Evolutionary conservation across 2,113 vertebrate genomes (phyloP).

Genomic region (Platysteira castanea): DNA sequence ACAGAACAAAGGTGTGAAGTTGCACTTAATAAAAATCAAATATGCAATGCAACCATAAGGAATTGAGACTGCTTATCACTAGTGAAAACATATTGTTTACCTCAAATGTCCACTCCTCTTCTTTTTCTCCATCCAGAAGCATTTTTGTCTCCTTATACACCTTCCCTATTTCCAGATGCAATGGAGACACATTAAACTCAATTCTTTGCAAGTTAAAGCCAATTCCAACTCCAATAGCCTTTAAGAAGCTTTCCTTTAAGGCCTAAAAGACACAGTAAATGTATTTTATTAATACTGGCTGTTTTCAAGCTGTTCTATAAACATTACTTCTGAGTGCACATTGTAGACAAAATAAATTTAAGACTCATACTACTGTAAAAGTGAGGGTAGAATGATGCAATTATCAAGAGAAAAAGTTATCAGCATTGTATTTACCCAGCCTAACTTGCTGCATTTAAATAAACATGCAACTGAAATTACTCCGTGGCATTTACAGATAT

Average conservation of each 20-base stretch:
- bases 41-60: background rate
- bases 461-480: background rate
- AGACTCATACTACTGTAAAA: background rate
- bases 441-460: background rate
- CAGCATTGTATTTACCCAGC: background rate
- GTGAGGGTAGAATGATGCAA: background rate
- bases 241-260: conserved; percentile 96
- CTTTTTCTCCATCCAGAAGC: conserved; percentile 84
- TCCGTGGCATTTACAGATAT: background rate
- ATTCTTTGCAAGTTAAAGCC: conserved; percentile 90
- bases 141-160: conserved; percentile 84
- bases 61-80: background rate
- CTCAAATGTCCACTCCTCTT: conserved; percentile 80
- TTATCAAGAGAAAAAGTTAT: background rate
- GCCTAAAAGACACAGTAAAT: conserved; percentile 71
- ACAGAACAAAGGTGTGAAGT: background rate
- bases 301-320: background rate
- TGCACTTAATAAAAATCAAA: background rate
- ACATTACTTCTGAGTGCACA: background rate
- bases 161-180: conserved; percentile 73
- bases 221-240: conserved; percentile 90
- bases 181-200: conserved; percentile 85
- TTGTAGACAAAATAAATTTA: background rate
- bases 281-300: background rate
- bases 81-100: conserved; percentile 46